Percentiles rank a stretch among this genome's conserved stretches.
Conservation (phyloP, 2,113 vertebrate genomes). For the Trogon melanurus region DNA sequence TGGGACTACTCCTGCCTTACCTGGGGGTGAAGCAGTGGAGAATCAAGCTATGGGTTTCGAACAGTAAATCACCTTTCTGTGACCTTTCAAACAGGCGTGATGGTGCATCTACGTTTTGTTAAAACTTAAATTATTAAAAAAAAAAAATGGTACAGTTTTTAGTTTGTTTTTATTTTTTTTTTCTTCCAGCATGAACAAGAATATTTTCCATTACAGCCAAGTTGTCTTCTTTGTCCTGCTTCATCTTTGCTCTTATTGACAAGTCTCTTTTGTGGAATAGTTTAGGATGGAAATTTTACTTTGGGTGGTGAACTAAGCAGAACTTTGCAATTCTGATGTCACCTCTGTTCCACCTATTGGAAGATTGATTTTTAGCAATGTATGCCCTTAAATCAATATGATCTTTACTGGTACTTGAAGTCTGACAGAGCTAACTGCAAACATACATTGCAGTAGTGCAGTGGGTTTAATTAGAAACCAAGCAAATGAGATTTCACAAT, state of each 20-base stretch:
- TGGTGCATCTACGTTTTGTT: background rate
- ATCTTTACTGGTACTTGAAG: background rate
- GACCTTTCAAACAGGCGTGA: conserved; percentile 20
- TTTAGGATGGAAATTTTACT: background rate
- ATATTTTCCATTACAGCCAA: background rate
- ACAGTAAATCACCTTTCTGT: background rate
- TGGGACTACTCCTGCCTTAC: background rate
- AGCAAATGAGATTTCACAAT: background rate
- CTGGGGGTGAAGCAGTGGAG: background rate
- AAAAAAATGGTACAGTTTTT: background rate
- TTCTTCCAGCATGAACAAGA: background rate
- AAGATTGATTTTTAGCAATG: conserved; percentile 40
- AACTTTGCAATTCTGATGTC: background rate
- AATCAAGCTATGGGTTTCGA: background rate
- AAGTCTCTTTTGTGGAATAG: background rate
- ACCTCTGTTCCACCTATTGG: conserved; percentile 43
- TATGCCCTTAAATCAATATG: background rate
- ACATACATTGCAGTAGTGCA: background rate
- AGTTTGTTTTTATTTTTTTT: background rate
- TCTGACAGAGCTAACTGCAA: background rate
- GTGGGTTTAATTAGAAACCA: background rate
- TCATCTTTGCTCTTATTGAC: background rate
- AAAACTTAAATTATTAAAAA: conserved; percentile 4
- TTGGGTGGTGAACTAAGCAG: background rate
- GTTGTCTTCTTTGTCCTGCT: background rate